phyloP scores from a whole-genome alignment of 2,888 invertebrate genomes.

The Pseudococcus jackbeardsleyi region DNA sequence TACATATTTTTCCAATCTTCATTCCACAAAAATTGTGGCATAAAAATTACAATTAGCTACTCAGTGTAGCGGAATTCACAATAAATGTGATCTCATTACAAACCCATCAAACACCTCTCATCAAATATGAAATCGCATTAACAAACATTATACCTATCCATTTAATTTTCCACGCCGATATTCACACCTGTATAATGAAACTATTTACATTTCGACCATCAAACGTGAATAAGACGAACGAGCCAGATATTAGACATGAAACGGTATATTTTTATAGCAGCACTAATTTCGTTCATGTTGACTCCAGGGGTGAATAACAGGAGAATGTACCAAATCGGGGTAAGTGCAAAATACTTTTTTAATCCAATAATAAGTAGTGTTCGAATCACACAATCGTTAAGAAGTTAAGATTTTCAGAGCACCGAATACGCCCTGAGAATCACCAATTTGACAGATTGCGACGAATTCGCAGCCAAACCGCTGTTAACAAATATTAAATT shows the following conservation, averaged over 20 bases:
- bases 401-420: background rate
- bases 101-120: background rate
- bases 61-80: background rate
- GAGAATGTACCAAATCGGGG: background rate
- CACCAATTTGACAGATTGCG: slow-evolving; percentile 9
- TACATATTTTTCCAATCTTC: too few species aligned
- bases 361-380: background rate
- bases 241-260: background rate
- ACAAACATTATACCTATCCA: background rate
- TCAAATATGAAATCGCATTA: background rate
- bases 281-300: background rate
- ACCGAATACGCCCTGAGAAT: background rate
- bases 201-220: background rate
- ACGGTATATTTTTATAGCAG: background rate
- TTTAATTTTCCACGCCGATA: background rate
- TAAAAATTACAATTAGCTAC: background rate
- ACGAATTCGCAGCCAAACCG: background rate
- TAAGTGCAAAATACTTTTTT: background rate
- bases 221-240: background rate
- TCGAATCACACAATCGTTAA: background rate
- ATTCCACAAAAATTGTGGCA: too few species aligned
- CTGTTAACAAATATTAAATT: background rate
- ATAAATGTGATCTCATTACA: background rate
- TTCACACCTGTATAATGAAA: background rate
- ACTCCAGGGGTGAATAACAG: background rate